Evolutionary conservation across 64 coral and sea anemone genomes (phyloP), one percentile per base, ranked within the genome.

Genomic region (Porites lutea): DNA sequence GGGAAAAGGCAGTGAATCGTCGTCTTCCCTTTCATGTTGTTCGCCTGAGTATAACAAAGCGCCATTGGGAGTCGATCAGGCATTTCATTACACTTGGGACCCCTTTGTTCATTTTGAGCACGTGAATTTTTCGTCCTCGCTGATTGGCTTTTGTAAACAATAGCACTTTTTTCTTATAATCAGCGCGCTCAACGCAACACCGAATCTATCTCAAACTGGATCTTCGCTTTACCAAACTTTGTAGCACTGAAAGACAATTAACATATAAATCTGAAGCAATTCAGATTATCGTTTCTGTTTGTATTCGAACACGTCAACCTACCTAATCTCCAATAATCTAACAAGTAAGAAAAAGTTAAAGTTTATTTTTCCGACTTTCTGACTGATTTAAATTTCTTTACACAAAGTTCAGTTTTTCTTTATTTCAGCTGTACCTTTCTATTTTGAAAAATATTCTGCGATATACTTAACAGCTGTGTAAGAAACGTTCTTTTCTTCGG

Each of bases 61-160:
- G 76, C 92, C 91, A 85, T 96, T 80, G 92, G 88, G 94, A 94
- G 94, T 97, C 90, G 95, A 93, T 97, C 92, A 93, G 87, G 95
- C 95, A 97, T 97, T 97, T 97, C 95, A 97, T 94, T 93, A 93
- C 95, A 71, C 88, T 94, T 97, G 88, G 95, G 88, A 90, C 89
- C 89, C 27, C 78, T 97, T 97, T 96, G 95, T 93, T 91, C 87
- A 70, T 59, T 22, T 69, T 14, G 77, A 83, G 81, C 95, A 97
- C 95, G 95, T 97, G 95, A 77, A 63, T 18, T 8, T 50, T 76
- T 65, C 43, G 61, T 47, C 48, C 75, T 48, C 18, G 61, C 62
- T 95, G 88, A 91, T 55, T 95, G 93, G 93, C 49, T 78, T 73
- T 87, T 67, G 51, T 43, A 58, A 59, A 95, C 88, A 95, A 95